phyloP scores from a whole-genome alignment of 2,888 invertebrate species.

The Sinodicranocentrus sp. region DNA sequence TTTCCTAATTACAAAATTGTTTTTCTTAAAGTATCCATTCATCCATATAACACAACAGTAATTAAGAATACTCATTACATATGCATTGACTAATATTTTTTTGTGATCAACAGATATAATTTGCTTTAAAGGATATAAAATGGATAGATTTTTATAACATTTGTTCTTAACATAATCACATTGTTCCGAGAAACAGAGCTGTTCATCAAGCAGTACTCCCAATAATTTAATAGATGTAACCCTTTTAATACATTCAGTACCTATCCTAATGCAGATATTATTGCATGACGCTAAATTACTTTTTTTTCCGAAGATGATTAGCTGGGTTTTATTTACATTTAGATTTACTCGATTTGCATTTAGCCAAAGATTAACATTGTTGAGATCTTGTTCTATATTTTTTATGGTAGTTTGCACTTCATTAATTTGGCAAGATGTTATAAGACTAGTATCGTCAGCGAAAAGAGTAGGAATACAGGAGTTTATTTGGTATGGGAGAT shows the following conservation, averaged over 20 bases:
- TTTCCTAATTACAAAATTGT: slow-evolving; percentile 13
- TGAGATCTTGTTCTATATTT: slow-evolving; percentile 18
- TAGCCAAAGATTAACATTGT: slow-evolving; percentile 43
- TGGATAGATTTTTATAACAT: slow-evolving; percentile 15
- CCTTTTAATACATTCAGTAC: background rate
- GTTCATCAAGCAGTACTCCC: slow-evolving; percentile 35
- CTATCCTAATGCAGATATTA: background rate
- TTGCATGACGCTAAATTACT: background rate
- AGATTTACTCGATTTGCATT: slow-evolving; percentile 34
- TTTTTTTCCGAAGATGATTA: slow-evolving; percentile 35
- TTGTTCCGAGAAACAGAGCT: slow-evolving; percentile 28
- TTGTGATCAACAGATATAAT: slow-evolving; percentile 13
- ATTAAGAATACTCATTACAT: slow-evolving; percentile 16
- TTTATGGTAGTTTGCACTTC: background rate
- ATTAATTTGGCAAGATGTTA: slow-evolving; percentile 2
- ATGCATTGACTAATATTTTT: slow-evolving; percentile 39
- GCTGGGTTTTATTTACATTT: slow-evolving; percentile 45
- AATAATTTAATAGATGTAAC: slow-evolving; percentile 20
- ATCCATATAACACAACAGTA: slow-evolving; percentile 53
- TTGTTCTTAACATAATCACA: slow-evolving; percentile 17
- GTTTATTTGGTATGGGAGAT: too few species aligned
- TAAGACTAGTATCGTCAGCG: slow-evolving; percentile 50
- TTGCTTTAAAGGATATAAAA: slow-evolving; percentile 26
- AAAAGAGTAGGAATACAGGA: slow-evolving; percentile 34
- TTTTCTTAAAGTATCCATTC: background rate